Evolutionary conservation across 2,113 vertebrate species (phyloP).

Genomic region (Eudyptes chrysolophus): DNA sequence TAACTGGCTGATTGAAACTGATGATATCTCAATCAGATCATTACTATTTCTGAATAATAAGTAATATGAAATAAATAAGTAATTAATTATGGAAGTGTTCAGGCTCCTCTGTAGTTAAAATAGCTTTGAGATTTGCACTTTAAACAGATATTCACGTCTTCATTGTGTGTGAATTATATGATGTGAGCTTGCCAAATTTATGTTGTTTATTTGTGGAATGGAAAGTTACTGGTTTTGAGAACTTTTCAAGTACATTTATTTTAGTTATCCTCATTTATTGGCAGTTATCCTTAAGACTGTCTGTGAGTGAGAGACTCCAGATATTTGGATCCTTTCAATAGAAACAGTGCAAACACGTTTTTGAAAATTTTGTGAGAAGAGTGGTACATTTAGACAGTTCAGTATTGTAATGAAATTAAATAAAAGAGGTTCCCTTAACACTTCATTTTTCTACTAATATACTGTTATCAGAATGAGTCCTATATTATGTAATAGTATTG

Average conservation of each 20-base stretch:
- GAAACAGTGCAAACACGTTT: background rate
- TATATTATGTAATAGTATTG: background rate
- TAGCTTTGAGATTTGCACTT: background rate
- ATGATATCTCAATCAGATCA: constrained; percentile 39
- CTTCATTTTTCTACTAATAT: background rate
- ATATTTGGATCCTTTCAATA: background rate
- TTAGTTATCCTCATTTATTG: background rate
- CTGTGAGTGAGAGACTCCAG: background rate
- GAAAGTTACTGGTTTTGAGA: background rate
- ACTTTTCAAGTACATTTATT: background rate
- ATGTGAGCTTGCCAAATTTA: background rate
- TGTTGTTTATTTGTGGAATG: background rate
- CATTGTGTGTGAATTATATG: background rate
- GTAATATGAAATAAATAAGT: constrained; percentile 40
- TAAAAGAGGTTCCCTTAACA: background rate
- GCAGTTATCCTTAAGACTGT: background rate
- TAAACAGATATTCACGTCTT: background rate
- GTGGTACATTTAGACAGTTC: background rate
- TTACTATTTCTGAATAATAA: constrained; percentile 15
- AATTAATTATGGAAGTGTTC: constrained; percentile 2
- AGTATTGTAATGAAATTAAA: background rate
- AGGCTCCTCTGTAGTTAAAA: background rate
- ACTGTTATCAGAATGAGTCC: background rate
- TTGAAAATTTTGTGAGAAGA: background rate
- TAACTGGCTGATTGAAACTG: constrained; percentile 33